Conservation (phyloP, 2,113 vertebrate genomes). For the Ophiodon elongatus region DNA sequence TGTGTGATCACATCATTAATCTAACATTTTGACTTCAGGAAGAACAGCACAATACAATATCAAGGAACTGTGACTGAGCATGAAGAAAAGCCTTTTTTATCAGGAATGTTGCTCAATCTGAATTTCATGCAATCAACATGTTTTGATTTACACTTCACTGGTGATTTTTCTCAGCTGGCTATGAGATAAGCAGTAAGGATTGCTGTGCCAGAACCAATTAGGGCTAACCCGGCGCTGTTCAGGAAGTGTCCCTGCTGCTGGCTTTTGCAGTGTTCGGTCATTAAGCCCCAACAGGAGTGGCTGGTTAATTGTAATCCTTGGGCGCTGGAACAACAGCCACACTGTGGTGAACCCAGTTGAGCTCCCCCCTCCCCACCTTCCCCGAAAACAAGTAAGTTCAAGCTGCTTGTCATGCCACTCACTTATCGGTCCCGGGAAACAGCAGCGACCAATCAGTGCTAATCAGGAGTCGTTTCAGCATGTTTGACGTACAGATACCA, state of each 20-base stretch:
- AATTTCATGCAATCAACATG: conserved; percentile 68
- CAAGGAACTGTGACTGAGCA: neutral
- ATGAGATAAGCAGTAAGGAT: conserved; percentile 74
- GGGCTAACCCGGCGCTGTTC: conserved; percentile 65
- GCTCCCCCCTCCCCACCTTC: conserved; percentile 1
- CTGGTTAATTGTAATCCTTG: conserved; percentile 79
- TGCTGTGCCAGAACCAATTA: conserved; percentile 79
- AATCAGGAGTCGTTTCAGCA: conserved; percentile 27
- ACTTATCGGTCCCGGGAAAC: conserved; percentile 50
- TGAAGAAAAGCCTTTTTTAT: conserved; percentile 6
- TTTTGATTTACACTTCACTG: conserved; percentile 72
- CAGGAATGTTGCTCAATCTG: conserved; percentile 12
- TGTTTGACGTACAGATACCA: neutral
- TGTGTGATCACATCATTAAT: neutral
- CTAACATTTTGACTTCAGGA: conserved; percentile 5
- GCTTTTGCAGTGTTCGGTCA: conserved; percentile 72
- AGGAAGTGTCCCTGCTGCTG: conserved; percentile 78
- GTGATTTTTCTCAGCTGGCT: conserved; percentile 73
- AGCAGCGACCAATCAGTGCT: conserved; percentile 33
- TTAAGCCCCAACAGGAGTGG: conserved; percentile 80
- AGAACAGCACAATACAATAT: neutral
- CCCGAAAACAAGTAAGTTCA: conserved; percentile 68
- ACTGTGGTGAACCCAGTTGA: conserved; percentile 65
- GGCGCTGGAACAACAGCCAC: conserved; percentile 80
- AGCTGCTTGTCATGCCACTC: conserved; percentile 74